Base-by-base conservation (phyloP, 23 tunicate species). In the Halocynthia roretzi region DNA sequence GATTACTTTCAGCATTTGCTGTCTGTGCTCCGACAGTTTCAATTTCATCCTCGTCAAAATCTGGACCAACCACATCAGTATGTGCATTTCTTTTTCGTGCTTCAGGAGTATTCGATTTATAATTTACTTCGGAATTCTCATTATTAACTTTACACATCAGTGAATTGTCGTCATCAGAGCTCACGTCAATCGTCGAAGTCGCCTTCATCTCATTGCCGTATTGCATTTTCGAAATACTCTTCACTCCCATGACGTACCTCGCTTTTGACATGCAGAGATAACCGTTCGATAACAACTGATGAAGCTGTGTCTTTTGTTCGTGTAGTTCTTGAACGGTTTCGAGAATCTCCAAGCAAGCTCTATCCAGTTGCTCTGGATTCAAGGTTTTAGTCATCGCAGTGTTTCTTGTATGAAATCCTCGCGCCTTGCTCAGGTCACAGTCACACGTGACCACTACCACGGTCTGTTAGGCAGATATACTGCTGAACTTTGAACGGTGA, bases 191-290 rank as follows among this genome's bases (percentile, higher is more conserved):
- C 52, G 76, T 57, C 31, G 75, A 18, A 5, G 62, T 21, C 10
- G 84, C 53, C 6, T 53, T 58, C 87, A 88, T 88, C 52, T 61
- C 82, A 10, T 81, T 8, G 9, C 84, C 71, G 66, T 88, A 88
- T 6, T 81, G 77, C 51, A 88, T 77, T 56, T 78, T 67, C 7
- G 95, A 88, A 44, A 88, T 84, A 31, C 87, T 81, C 53, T 83
- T 77, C 31, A 88, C 70, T 51, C 95, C 95, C 71, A 88, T 73
- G 6, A 77, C 81, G 68, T 88, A 88, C 49, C 87, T 52, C 5
- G 95, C 95, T 67, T 88, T 88, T 17, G 95, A 86, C 55, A 88
- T 78, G 52, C 78, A 76, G 65, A 88, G 75, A 66, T 51, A 88
- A 23, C 95, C 95, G 44, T 83, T 77, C 68, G 79, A 50, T 53